Conservation (phyloP, 2,113 vertebrate genomes). For the Morone chrysops region DNA sequence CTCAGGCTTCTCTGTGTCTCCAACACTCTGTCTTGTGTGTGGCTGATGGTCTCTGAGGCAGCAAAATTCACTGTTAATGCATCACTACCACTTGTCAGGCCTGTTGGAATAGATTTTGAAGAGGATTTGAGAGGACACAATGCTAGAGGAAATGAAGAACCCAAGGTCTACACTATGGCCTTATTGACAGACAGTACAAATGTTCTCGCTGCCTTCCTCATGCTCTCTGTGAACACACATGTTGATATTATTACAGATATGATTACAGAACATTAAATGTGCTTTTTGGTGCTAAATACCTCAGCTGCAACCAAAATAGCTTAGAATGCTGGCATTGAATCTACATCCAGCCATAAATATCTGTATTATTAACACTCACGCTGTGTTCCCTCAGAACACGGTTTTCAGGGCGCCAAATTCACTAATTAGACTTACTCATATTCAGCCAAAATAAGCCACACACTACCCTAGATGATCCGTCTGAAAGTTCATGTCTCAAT, state of each 20-base stretch:
- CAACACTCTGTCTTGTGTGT: slow-evolving; percentile 51
- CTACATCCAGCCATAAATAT: slow-evolving; percentile 11
- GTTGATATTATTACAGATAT: neutral
- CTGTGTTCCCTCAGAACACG: neutral
- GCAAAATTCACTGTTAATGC: slow-evolving; percentile 71
- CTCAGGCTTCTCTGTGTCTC: slow-evolving; percentile 63
- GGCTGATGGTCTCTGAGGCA: slow-evolving; percentile 68
- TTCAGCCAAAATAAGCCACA: neutral
- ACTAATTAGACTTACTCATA: slow-evolving; percentile 12
- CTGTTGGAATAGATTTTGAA: slow-evolving; percentile 71
- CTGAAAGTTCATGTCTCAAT: neutral
- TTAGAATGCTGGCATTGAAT: neutral
- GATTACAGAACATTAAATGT: neutral
- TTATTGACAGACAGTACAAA: slow-evolving; percentile 38
- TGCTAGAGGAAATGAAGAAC: slow-evolving; percentile 67
- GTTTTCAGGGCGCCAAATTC: slow-evolving; percentile 14
- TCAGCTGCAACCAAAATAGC: neutral
- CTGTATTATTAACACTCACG: slow-evolving; percentile 2
- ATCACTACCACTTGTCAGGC: slow-evolving; percentile 76
- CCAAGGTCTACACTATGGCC: slow-evolving; percentile 30
- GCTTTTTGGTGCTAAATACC: neutral
- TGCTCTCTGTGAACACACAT: slow-evolving; percentile 2
- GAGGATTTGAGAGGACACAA: slow-evolving; percentile 69
- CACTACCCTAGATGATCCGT: neutral
- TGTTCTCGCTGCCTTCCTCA: slow-evolving; percentile 9